Conservation (phyloP, 2,113 vertebrate species). For the Semnornis frantzii region DNA sequence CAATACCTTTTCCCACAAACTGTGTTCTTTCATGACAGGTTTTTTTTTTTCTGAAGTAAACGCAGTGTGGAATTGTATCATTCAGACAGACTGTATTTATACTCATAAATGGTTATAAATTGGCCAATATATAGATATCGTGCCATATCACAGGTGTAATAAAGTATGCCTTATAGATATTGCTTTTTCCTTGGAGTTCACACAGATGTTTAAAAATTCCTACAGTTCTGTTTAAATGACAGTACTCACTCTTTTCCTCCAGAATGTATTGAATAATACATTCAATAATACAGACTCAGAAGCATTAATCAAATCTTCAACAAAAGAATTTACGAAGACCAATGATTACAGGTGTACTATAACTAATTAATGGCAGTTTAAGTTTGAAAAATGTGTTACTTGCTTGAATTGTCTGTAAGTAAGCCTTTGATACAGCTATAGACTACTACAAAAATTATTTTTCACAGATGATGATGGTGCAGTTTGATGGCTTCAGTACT, state of each 20-base stretch:
- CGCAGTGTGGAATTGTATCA: background rate
- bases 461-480: no score
- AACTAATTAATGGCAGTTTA: no score
- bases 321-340: no score
- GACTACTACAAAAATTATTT: no score
- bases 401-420: no score
- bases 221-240: background rate
- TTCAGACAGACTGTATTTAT: background rate
- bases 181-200: background rate
- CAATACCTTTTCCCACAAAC: background rate
- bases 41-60: background rate
- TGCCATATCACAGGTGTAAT: background rate
- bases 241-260: background rate
- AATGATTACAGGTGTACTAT: no score
- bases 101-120: background rate
- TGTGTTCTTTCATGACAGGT: background rate
- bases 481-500: no score
- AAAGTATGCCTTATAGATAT: background rate
- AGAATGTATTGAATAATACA: background rate
- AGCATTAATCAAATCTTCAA: no score
- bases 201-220: background rate
- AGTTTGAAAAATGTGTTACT: no score
- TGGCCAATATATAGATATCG: background rate
- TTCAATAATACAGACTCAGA: background rate
- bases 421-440: no score